These are phyloP conservation scores for Rhynchophorus ferrugineus DNA, from an alignment of 1,140 invertebrate species.

Conservation along the genomic window DNA sequence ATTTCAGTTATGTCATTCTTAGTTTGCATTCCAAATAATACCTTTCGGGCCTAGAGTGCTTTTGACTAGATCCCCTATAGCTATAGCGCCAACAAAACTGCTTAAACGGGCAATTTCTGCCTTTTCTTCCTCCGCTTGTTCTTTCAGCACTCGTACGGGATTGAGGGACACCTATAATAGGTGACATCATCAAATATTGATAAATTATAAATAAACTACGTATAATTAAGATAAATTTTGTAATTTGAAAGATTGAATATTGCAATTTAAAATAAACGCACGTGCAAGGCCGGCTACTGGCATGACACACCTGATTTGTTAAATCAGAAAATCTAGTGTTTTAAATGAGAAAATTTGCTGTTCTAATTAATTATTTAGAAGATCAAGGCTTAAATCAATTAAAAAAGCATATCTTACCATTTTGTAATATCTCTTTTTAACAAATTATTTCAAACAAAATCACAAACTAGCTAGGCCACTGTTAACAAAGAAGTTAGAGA, in stretches of 20 bases:
- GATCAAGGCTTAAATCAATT: background rate
- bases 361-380: background rate
- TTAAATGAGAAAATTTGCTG: background rate
- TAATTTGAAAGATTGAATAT: background rate
- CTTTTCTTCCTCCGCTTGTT: conserved; percentile 96
- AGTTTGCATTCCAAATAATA: conserved; percentile 39
- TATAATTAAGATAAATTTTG: background rate
- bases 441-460: background rate
- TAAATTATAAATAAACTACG: too few species aligned
- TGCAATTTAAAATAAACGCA: background rate
- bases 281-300: conserved; percentile 2
- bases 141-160: conserved; percentile 87
- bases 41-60: conserved; percentile 98
- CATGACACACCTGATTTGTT: conserved; percentile 4
- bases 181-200: too few species aligned
- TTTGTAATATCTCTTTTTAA: background rate
- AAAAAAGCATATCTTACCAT: background rate
- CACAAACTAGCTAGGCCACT: background rate
- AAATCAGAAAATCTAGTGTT: background rate
- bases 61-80: conserved; percentile 97
- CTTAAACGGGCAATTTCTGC: conserved; percentile 92
- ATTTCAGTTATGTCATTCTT: background rate
- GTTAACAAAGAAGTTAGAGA: conserved; percentile 5
- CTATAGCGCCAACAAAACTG: conserved; percentile 95
- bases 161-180: conserved; percentile 72